Conservation (phyloP, 2,113 vertebrate genomes). For the Antechinus flavipes region DNA sequence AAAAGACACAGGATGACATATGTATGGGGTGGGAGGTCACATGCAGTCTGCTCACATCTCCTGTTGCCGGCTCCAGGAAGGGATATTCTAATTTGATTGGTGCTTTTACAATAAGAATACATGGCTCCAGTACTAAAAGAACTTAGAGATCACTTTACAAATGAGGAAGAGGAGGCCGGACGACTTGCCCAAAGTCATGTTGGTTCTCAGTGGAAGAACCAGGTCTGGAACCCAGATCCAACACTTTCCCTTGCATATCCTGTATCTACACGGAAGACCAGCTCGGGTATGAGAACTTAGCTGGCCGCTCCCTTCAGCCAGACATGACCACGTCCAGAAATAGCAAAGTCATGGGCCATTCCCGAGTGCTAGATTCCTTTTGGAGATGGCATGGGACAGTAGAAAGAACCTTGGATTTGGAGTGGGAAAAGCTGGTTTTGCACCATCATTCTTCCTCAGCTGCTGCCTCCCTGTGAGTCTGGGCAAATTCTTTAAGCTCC, state of each 20-base stretch:
- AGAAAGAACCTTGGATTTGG: neutral
- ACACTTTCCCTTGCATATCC: neutral
- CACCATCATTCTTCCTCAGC: neutral
- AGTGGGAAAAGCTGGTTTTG: neutral
- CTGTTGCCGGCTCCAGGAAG: neutral
- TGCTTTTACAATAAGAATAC: constrained; percentile 18
- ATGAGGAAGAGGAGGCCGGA: neutral
- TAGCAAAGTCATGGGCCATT: neutral
- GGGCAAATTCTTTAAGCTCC: neutral
- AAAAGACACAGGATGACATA: constrained; percentile 44
- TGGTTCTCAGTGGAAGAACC: neutral
- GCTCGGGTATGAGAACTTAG: neutral
- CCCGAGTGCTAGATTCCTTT: constrained; percentile 7
- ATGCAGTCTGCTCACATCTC: neutral
- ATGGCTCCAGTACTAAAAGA: neutral
- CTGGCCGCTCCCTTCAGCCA: neutral
- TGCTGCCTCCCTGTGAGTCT: neutral
- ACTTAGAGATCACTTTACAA: neutral
- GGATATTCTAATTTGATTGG: neutral
- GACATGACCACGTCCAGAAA: neutral
- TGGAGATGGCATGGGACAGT: neutral
- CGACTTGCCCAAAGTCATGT: neutral
- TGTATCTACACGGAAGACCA: neutral
- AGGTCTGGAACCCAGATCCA: neutral
- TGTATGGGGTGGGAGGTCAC: constrained; percentile 8